Percentiles rank a stretch among this genome's conserved stretches.
Conservation (phyloP, 2,797 vertebrate genomes). For the Schizopygopsis malacanthus region DNA sequence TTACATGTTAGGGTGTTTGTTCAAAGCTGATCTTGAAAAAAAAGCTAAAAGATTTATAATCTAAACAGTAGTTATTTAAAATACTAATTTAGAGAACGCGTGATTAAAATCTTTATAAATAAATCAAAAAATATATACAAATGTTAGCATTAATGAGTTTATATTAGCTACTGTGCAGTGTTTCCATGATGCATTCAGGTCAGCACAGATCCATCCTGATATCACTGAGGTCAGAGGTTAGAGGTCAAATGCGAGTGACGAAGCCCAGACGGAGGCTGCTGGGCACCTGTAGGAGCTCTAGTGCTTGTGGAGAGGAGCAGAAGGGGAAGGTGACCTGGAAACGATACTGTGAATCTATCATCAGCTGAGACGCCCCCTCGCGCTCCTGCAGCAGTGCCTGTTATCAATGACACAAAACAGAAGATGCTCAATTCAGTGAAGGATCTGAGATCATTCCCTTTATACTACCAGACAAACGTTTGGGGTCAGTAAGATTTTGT, state of each 20-base stretch:
- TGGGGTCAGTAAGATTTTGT: neutral
- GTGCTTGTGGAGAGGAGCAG: conserved; percentile 84
- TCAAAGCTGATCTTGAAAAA: neutral
- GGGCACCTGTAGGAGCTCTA: conserved; percentile 93
- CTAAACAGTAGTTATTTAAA: neutral
- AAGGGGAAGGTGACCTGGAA: conserved; percentile 98
- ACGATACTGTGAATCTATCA: conserved; percentile 90
- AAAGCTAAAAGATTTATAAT: neutral
- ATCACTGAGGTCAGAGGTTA: neutral
- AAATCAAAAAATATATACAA: neutral
- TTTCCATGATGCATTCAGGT: neutral
- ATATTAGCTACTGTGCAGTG: neutral
- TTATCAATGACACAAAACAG: conserved; percentile 43
- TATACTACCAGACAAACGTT: neutral
- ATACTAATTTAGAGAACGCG: neutral
- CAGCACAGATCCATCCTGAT: neutral
- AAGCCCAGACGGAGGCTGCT: conserved; percentile 91
- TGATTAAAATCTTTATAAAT: conserved; percentile 11
- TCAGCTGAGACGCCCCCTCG: conserved; percentile 85
- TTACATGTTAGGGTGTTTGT: neutral
- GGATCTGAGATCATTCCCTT: neutral
- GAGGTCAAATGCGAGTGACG: conserved; percentile 84
- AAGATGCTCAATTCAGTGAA: neutral
- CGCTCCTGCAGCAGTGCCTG: conserved; percentile 88
- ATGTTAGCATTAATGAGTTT: neutral